A percentile compares a stretch with the other conserved stretches of the same genome.
Conservation (phyloP, 2,797 vertebrate genomes). For the Simalia tracyae region DNA sequence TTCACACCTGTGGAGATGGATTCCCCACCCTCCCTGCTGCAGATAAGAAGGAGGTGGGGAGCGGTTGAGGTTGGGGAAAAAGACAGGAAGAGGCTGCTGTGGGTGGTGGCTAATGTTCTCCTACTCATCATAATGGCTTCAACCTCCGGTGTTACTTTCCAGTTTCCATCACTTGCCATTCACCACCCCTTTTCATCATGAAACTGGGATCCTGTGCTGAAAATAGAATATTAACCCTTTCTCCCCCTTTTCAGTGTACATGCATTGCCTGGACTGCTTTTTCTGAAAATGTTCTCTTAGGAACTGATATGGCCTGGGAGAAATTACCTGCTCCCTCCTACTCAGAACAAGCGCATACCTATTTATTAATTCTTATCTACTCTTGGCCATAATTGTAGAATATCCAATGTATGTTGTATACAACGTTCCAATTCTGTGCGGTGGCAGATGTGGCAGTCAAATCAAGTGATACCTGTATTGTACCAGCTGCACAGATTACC, state of each 20-base stretch:
- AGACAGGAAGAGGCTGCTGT: neutral
- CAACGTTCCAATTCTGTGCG: neutral
- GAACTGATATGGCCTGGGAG: neutral
- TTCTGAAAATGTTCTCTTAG: neutral
- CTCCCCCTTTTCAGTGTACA: fast-evolving
- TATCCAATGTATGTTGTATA: neutral
- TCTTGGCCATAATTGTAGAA: neutral
- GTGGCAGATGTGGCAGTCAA: too few relatives aligned
- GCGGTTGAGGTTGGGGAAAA: neutral
- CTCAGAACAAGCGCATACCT: neutral
- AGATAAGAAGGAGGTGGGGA: neutral
- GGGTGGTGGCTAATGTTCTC: slow-evolving; percentile 28
- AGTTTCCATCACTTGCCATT: neutral
- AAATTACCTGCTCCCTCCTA: neutral
- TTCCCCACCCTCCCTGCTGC: slow-evolving; percentile 40
- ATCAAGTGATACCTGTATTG: too few relatives aligned
- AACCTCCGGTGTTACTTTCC: slow-evolving; percentile 42
- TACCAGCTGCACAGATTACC: too few relatives aligned
- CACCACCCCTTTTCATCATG: slow-evolving; percentile 21
- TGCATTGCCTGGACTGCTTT: neutral
- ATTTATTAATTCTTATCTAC: neutral
- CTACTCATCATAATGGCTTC: slow-evolving; percentile 43
- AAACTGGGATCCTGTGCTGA: neutral
- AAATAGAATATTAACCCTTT: neutral
- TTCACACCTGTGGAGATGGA: slow-evolving; percentile 33